These are phyloP conservation scores for Pentalonia nigronervosa DNA, from an alignment of 1,140 invertebrate species.

Conservation along the genomic window DNA sequence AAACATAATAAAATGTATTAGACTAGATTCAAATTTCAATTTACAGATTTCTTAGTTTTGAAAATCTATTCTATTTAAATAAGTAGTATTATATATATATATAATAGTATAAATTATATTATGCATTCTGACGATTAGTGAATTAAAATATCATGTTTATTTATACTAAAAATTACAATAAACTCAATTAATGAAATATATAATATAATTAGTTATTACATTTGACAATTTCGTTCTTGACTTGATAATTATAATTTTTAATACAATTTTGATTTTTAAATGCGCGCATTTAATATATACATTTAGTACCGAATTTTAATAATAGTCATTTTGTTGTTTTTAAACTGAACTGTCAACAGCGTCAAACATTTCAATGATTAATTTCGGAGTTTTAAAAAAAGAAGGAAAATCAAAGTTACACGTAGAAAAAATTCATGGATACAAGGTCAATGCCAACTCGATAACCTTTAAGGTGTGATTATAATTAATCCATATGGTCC, in stretches of 20 bases:
- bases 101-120: too few species aligned
- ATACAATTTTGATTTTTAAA: neutral
- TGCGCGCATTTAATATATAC: neutral
- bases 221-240: neutral
- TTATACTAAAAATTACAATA: neutral
- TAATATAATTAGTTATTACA: neutral
- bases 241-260: neutral
- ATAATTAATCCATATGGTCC: neutral
- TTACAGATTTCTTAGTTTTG: neutral
- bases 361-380: neutral
- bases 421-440: neutral
- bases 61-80: neutral
- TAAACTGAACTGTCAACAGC: neutral
- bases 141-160: neutral
- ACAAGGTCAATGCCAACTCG: neutral
- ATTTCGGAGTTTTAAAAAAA: neutral
- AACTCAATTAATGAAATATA: neutral
- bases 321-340: neutral
- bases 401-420: neutral
- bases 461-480: conserved; percentile 19
- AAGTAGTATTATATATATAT: neutral
- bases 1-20: neutral
- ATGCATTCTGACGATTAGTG: neutral
- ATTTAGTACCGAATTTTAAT: neutral
- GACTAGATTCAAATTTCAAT: neutral